A percentile compares a stretch with the other conserved stretches of the same genome.
Conservation (phyloP, 2,888 invertebrate genomes). For the Bombyx huttoni region DNA sequence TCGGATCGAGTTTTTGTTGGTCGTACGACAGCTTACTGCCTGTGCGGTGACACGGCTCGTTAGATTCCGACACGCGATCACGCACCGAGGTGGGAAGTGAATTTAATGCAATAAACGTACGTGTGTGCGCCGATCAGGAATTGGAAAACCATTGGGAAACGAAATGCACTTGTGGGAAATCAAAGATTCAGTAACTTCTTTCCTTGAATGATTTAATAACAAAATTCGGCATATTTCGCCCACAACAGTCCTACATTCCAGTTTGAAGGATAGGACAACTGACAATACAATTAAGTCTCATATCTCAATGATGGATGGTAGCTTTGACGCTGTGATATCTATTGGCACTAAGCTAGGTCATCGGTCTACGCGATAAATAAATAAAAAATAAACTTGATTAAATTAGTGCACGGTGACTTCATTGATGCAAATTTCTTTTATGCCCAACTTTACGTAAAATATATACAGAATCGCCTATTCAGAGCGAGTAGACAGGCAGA, state of each 20-base stretch:
- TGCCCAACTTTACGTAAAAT: neutral
- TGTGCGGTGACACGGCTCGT: neutral
- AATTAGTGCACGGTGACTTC: neutral
- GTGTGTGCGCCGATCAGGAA: neutral
- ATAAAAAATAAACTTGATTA: neutral
- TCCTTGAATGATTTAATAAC: no score
- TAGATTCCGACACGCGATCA: slow-evolving; percentile 7
- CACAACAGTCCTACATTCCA: no score
- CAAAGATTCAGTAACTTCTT: neutral
- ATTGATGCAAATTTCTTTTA: neutral
- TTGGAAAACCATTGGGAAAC: neutral
- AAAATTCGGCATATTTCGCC: no score
- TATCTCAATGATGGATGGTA: no score
- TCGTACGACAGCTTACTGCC: slow-evolving; percentile 1
- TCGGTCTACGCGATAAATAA: no score
- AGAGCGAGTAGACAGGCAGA: neutral
- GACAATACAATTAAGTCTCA: no score
- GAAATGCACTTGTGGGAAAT: neutral
- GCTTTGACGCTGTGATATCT: no score
- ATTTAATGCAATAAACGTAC: neutral
- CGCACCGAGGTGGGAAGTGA: neutral
- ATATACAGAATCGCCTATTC: neutral
- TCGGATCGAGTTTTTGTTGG: slow-evolving; percentile 10
- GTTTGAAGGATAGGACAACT: no score
- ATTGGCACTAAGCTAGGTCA: no score